These are phyloP conservation scores for Toxostoma redivivum DNA, from an alignment of 2,113 vertebrate species.

Conservation along the genomic window DNA sequence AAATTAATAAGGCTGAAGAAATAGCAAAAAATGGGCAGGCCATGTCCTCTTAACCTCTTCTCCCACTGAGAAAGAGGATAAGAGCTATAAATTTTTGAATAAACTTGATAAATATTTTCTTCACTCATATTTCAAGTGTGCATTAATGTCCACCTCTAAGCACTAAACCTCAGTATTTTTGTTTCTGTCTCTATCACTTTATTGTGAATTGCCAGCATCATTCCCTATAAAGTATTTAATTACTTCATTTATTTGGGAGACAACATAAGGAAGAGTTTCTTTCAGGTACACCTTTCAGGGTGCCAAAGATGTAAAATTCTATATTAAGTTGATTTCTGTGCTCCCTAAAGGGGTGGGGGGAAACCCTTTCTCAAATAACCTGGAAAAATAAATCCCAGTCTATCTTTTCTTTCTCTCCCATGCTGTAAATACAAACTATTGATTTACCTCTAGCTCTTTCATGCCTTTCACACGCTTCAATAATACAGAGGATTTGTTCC, in stretches of 20 bases:
- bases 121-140: background rate
- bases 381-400: constrained; percentile 54
- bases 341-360: background rate
- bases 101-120: background rate
- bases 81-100: background rate
- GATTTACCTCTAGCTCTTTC: constrained; percentile 56
- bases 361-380: constrained; percentile 27
- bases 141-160: background rate
- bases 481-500: constrained; percentile 60
- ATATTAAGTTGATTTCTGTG: background rate
- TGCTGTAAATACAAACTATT: constrained; percentile 62
- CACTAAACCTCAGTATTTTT: background rate
- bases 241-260: background rate
- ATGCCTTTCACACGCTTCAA: constrained; percentile 47
- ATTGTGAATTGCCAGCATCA: background rate
- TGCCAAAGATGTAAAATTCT: background rate
- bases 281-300: background rate
- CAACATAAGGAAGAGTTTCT: background rate
- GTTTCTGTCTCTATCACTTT: background rate
- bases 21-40: background rate
- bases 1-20: background rate
- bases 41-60: background rate
- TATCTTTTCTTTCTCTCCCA: background rate
- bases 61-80: background rate
- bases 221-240: background rate